Evolutionary conservation across 2,113 vertebrate genomes (phyloP), one percentile per base, ranked within the genome.

Genomic region (Tauraco erythrolophus): DNA sequence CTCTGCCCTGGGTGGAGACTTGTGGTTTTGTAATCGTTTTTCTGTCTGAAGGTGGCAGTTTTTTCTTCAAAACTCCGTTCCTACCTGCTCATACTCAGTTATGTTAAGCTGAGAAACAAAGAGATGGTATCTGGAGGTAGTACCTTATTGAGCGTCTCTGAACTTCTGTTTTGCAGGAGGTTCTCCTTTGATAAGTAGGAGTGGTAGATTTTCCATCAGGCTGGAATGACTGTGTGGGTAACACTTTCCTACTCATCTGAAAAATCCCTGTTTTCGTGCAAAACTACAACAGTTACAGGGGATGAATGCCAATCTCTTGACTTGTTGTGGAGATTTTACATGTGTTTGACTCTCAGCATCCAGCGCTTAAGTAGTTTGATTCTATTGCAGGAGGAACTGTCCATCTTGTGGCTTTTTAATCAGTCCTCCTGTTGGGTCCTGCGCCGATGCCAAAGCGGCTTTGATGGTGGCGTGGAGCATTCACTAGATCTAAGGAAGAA

Each of bases 1-100:
- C 64, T 23, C 46, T 72, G 72, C 14, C 30, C 45, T n/a, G 39
- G 17, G 6, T 45, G 45, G 37, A 58, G 45, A 21, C 66, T 37
- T 64, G 61, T 31, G 35, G 27, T 30, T 82, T 14, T 39, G 31
- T 46, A 54, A 24, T 31, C 15, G 8, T 69, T 84, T 68, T 75
- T 65, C 61, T 41, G 22, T 54, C 61, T 83, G 66, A 60, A 92
- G 72, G 28, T 10, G 15, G 31, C 58, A 57, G 2, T 9, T 82
- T 75, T 85, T 48, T 33, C 33, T 64, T 82, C 19, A 35, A 14
- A 70, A 51, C 56, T 74, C 75, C 5, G 1, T 61, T 88, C 33
- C 33, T 56, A 2, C 45, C 25, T 0, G 2, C 41, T 84, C 0
- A 1, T 69, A 11, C 54, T 89, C 3, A 2, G 18, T 68, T 75